These are phyloP conservation scores for Raja brachyura DNA, from an alignment of 2,113 vertebrate species.

Conservation along the genomic window DNA sequence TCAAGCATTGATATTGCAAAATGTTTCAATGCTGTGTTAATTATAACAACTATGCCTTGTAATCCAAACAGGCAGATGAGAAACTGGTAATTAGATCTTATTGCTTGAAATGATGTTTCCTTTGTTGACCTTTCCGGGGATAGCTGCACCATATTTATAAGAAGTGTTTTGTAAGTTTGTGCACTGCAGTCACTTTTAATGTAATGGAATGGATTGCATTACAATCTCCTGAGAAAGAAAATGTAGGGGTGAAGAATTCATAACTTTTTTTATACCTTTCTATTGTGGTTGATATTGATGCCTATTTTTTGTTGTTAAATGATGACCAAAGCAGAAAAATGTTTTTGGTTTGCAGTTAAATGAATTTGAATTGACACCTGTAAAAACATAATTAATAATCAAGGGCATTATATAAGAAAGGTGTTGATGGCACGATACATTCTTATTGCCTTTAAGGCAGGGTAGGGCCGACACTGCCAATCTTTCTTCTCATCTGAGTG, in stretches of 20 bases:
- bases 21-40: background rate
- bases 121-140: background rate
- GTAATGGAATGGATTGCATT: background rate
- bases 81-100: background rate
- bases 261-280: background rate
- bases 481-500: background rate
- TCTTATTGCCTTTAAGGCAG: slow-evolving; percentile 2
- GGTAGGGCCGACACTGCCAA: background rate
- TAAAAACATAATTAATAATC: background rate
- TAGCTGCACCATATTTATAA: background rate
- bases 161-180: background rate
- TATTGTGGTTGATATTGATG: background rate
- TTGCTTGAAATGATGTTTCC: background rate
- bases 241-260: background rate
- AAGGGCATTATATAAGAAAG: background rate
- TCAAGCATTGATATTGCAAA: background rate
- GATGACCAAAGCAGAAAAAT: background rate
- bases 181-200: background rate
- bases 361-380: background rate
- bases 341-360: background rate
- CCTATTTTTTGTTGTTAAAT: background rate
- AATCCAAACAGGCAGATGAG: background rate
- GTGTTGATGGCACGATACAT: background rate
- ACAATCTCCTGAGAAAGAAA: background rate
- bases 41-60: background rate